phyloP scores from a whole-genome alignment of 2,113 vertebrate genomes.

The Epinephelus cyanopodus region DNA sequence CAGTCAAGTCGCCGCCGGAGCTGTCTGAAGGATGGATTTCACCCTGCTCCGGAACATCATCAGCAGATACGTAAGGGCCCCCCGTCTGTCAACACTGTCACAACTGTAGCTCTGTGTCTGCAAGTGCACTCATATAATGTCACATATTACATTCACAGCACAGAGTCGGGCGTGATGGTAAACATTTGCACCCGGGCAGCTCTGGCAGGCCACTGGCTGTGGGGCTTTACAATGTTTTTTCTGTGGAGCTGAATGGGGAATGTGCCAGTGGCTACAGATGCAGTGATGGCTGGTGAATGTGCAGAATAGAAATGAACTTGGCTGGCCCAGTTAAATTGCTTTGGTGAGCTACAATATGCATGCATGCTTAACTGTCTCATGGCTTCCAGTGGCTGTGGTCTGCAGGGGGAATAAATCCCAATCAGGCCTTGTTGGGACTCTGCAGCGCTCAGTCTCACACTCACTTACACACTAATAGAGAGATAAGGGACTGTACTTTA shows the following conservation, averaged over 20 bases:
- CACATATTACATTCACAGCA: background rate
- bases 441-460: background rate
- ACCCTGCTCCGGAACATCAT: constrained; percentile 81
- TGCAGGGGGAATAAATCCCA: constrained; percentile 47
- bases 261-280: constrained; percentile 68
- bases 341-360: constrained; percentile 32
- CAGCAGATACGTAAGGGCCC: constrained; percentile 82
- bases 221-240: constrained; percentile 49
- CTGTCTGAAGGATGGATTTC: constrained; percentile 81
- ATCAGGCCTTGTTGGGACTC: background rate
- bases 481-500: background rate
- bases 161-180: background rate
- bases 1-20: constrained; percentile 50
- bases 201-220: constrained; percentile 32
- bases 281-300: constrained; percentile 54
- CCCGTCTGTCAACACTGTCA: constrained; percentile 52
- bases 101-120: constrained; percentile 46
- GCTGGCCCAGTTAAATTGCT: constrained; percentile 59
- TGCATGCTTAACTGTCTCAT: constrained; percentile 26
- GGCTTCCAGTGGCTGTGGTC: background rate
- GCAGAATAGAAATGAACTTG: constrained; percentile 71
- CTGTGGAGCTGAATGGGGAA: constrained; percentile 70
- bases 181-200: constrained; percentile 30
- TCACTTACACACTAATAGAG: background rate
- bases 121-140: constrained; percentile 13